Evolutionary conservation across 2,113 vertebrate genomes (phyloP), one percentile per base, ranked within the genome.

Genomic region (Toxostoma redivivum): DNA sequence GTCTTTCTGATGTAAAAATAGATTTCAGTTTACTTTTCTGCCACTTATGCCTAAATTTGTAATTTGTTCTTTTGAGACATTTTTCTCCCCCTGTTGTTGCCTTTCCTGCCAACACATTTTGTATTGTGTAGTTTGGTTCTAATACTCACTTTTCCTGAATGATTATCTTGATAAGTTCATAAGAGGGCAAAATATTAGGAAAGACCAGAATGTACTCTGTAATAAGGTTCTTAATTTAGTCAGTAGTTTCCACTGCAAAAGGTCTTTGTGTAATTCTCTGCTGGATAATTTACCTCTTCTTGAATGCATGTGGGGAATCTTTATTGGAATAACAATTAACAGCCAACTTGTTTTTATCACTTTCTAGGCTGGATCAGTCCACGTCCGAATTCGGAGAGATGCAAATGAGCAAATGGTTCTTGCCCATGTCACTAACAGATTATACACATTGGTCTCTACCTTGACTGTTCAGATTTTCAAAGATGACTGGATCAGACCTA

Each of bases 351-450:
- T 84, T 96, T 76, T 86, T 91, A 5, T 94, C 70, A 2, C 86
- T 92, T 96, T 88, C 62, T 97, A 99, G 99, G 99, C 99, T 44
- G 99, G 99, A 86, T 99, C 99, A 20, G 98, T 99, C 24, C 99
- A 99, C 7, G 99, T 99, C 35, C 98, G 99, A 77, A 99, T 99
- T 95, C 99, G 99, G 72, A 98, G 99, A 37, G 99, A 99, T 48
- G 99, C 99, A 35, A 99, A 99, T 71, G 99, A 99, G 94, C 99
- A 99, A 96, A 98, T 99, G 98, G 99, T 99, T 24, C 98, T 99
- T 97, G 99, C 99, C 70, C 99, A 99, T 58, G 99, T 99, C 95
- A 99, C 99, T 92, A 99, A 99, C 96, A 98, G 99, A 5, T 98
- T 99, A 12, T 98, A 98, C 92, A 98, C 99, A 0, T 96, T 99